Percentiles rank a stretch among this genome's conserved stretches.
Conservation (phyloP, 1,140 invertebrate species). For the Anthonomus grandis region DNA sequence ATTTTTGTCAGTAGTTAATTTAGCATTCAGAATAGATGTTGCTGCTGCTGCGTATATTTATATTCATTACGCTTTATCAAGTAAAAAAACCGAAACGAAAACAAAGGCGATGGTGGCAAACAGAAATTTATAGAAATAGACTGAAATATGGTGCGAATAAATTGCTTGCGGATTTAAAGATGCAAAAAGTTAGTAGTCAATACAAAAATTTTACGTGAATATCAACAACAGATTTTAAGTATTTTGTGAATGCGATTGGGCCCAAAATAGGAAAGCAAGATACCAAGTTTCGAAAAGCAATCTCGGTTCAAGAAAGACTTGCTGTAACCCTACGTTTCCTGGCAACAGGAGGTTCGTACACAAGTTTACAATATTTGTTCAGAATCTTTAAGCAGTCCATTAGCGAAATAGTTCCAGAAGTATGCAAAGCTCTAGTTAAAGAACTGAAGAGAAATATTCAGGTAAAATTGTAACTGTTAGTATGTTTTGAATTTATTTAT, state of each 20-base stretch:
- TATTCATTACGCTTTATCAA: too few relatives aligned
- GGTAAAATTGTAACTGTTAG: too few relatives aligned
- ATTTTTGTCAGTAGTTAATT: too few relatives aligned
- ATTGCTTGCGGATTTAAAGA: too few relatives aligned
- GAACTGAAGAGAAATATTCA: conserved; percentile 24
- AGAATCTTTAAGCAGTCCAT: conserved; percentile 34
- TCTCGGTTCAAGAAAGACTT: conserved; percentile 33
- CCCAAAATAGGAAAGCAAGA: conserved; percentile 35
- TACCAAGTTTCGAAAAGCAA: conserved; percentile 35
- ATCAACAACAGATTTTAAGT: conserved; percentile 17
- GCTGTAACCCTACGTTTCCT: conserved; percentile 38
- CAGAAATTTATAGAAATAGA: too few relatives aligned
- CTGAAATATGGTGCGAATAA: too few relatives aligned
- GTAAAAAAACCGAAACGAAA: too few relatives aligned
- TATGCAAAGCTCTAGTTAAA: conserved; percentile 28
- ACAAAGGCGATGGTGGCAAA: too few relatives aligned
- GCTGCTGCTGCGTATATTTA: too few relatives aligned
- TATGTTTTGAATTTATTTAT: too few relatives aligned
- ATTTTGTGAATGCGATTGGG: conserved; percentile 17
- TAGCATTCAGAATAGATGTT: too few relatives aligned
- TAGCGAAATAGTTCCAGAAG: conserved; percentile 31
- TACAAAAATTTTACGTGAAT: conserved; percentile 20
- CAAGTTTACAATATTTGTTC: conserved; percentile 31
- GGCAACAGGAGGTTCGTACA: conserved; percentile 35
- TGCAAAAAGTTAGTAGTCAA: too few relatives aligned